Base-by-base conservation (phyloP, 1,140 invertebrate species). In the Drosophila miranda region DNA sequence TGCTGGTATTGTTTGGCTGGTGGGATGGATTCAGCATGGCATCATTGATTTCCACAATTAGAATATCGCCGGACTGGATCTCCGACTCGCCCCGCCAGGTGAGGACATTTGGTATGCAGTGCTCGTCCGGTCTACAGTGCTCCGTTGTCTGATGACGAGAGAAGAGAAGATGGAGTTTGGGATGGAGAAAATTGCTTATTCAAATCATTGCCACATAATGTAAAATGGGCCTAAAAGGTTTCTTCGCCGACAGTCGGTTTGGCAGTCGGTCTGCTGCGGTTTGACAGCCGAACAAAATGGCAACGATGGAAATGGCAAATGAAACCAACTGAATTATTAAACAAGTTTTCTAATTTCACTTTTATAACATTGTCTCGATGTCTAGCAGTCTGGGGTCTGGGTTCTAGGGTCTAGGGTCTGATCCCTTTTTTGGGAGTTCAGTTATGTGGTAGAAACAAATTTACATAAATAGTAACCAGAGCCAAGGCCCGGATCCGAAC, bases 41-140 rank as follows among this genome's bases (percentile, higher is more conserved):
- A 84, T 94, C 94, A 67, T 94, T 93, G 79, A 95, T 94, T 82
- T 94, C 92, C n/a, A 95, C 94, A 78, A 94, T 92, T 68, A 95
- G 92, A 71, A 94, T 93, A 90, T 95, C 94, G 41, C 94, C 94
- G 56, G 93, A 94, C 86, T 95, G 94, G 43, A 95, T 94, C 83
- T 94, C 93, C 11, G 92, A 92, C 43, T 92, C 90, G 19, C 93
- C 94, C 70, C 94, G 93, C 94, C 94, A 94, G 57, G 92, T 93
- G 43, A 93, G 90, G 57, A 93, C 91, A 89, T 92, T 91, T 46
- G 93, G 92, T 51, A 92, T 89, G 73, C 93, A 94, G 14, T 67
- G 54, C 30, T 89, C 83, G 14, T 68, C 63, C 78, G 89, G 46
- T 42, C 75, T 89, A 75, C 93, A 93, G 74, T 93, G 93, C 81